phyloP scores from a whole-genome alignment of 2,888 invertebrate species.

The Resseliella maxima region DNA sequence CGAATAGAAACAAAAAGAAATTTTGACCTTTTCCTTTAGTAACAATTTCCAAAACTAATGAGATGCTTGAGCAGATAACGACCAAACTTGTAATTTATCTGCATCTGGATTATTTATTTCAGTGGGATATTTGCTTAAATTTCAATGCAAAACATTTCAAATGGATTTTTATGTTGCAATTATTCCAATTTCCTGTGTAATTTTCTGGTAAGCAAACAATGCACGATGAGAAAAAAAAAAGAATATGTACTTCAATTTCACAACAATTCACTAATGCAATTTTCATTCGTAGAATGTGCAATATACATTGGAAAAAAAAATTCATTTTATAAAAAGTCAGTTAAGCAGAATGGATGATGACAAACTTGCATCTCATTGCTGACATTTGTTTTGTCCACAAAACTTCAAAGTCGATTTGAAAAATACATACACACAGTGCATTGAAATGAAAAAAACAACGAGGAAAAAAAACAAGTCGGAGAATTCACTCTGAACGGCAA shows the following conservation, averaged over 20 bases:
- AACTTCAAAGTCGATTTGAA: slow-evolving; percentile 31
- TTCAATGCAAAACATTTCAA: background rate
- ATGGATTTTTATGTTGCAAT: background rate
- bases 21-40: slow-evolving; percentile 11
- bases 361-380: slow-evolving; percentile 22
- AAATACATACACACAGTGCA: background rate
- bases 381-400: slow-evolving; percentile 45
- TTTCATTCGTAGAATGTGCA: background rate
- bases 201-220: background rate
- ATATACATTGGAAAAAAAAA: background rate
- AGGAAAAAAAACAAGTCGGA: background rate
- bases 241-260: background rate
- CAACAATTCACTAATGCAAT: slow-evolving; percentile 31
- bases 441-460: background rate
- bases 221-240: background rate
- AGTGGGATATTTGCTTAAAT: background rate
- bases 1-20: background rate
- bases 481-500: background rate
- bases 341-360: slow-evolving; percentile 26
- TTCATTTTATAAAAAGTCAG: background rate
- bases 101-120: slow-evolving; percentile 2
- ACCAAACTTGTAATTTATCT: slow-evolving; percentile 51
- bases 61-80: slow-evolving; percentile 47
- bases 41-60: slow-evolving; percentile 11
- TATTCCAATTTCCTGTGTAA: slow-evolving; percentile 1